Percentiles rank a stretch among this genome's conserved stretches.
Conservation (phyloP, 2,888 invertebrate species). For the Drosophila stalkeri region DNA sequence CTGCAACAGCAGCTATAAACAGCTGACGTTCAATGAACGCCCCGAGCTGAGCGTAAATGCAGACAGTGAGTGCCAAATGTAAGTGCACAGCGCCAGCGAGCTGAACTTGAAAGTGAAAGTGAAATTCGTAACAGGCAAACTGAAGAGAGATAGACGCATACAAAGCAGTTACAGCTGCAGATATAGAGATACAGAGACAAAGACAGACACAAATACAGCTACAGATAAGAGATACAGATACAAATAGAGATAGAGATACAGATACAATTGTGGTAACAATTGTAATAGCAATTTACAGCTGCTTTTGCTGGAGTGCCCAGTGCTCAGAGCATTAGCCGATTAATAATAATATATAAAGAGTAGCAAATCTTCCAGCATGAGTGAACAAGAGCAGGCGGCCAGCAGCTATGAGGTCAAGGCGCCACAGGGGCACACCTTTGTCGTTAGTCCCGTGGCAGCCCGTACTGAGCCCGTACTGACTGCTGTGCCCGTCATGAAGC, state of each 20-base stretch:
- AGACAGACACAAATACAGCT: background rate
- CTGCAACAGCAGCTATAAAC: constrained; percentile 45
- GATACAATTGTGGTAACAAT: constrained; percentile 10
- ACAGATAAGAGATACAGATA: constrained; percentile 12
- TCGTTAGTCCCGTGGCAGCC: constrained; percentile 73
- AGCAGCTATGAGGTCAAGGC: constrained; percentile 63
- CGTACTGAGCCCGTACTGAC: constrained; percentile 48
- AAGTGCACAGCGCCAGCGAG: constrained; percentile 51
- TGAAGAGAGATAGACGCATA: constrained; percentile 6
- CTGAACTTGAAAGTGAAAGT: constrained; percentile 83
- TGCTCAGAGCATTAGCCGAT: constrained; percentile 70
- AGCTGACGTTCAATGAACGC: constrained; percentile 79
- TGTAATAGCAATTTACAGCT: background rate
- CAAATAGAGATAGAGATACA: constrained; percentile 7
- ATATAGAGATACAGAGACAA: constrained; percentile 10
- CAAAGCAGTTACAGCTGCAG: constrained; percentile 7
- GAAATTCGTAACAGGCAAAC: constrained; percentile 34
- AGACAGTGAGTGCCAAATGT: constrained; percentile 67
- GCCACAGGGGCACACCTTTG: constrained; percentile 76
- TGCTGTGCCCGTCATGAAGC: constrained; percentile 73
- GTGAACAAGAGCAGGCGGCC: constrained; percentile 33
- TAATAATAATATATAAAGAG: background rate
- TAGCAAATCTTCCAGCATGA: constrained; percentile 18
- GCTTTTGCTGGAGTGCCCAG: constrained; percentile 72
- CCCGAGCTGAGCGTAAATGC: constrained; percentile 49